Percentiles rank a stretch among this genome's conserved stretches.
Conservation (phyloP, 2,797 vertebrate genomes). For the Presbytis comata region DNA sequence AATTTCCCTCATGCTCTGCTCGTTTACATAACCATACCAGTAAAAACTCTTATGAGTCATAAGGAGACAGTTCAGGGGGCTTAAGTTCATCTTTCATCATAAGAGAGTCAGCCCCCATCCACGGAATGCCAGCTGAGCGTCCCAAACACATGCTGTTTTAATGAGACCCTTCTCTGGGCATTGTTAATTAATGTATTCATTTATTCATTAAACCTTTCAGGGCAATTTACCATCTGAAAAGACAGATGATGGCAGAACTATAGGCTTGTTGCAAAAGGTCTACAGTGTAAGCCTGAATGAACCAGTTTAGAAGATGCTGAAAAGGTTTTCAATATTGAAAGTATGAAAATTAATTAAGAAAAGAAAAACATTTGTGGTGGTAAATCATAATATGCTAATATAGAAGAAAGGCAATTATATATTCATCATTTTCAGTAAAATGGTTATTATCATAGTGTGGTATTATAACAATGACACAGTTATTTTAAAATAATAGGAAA, state of each 20-base stretch:
- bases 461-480: constrained; percentile 56
- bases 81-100: not conserved
- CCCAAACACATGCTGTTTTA: not conserved
- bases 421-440: constrained; percentile 16
- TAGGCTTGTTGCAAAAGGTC: not conserved
- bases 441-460: not conserved
- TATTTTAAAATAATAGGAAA: constrained; percentile 64
- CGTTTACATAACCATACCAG: not conserved
- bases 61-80: not conserved
- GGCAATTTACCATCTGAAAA: constrained; percentile 31
- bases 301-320: not conserved
- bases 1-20: not conserved
- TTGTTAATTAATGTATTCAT: constrained; percentile 20
- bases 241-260: not conserved
- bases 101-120: not conserved
- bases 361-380: not conserved
- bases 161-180: not conserved
- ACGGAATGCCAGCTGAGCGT: not conserved
- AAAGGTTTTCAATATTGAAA: constrained; percentile 50
- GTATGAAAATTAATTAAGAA: not conserved
- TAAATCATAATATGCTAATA: constrained; percentile 28
- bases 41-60: not conserved
- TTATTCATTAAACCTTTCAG: constrained; percentile 40
- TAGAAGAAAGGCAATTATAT: constrained; percentile 16
- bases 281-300: not conserved